A percentile compares a stretch with the other conserved stretches of the same genome.
Conservation (phyloP, 2,113 vertebrate species). For the Charina bottae region DNA sequence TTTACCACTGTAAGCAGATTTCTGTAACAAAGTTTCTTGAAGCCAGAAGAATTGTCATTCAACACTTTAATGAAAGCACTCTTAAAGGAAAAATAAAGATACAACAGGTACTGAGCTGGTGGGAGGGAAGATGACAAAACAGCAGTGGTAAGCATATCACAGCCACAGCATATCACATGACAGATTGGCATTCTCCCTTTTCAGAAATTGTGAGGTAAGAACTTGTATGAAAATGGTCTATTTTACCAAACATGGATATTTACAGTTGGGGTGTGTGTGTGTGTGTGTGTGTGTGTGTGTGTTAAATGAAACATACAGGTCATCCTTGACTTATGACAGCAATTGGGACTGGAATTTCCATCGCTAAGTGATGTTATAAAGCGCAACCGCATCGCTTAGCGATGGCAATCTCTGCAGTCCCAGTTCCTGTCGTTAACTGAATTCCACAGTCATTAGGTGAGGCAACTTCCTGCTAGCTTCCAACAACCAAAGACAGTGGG, state of each 20-base stretch:
- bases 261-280: neutral
- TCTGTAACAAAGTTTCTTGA: neutral
- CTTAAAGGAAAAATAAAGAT: neutral
- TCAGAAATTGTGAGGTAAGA: neutral
- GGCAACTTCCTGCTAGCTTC: neutral
- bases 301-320: neutral
- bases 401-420: neutral
- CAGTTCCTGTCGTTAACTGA: neutral
- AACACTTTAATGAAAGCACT: neutral
- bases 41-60: neutral
- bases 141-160: neutral
- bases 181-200: neutral
- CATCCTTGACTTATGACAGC: neutral
- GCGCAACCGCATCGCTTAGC: neutral
- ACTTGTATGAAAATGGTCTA: neutral
- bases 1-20: neutral
- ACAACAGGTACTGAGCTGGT: neutral
- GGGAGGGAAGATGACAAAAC: neutral
- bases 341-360: neutral
- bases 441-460: neutral
- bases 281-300: too few relatives aligned
- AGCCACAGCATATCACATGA: neutral
- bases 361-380: neutral
- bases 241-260: neutral
- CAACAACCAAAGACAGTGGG: neutral